Evolutionary conservation across 1,140 invertebrate genomes (phyloP), one percentile per base, ranked within the genome.

Genomic region (Drosophila cardini): DNA sequence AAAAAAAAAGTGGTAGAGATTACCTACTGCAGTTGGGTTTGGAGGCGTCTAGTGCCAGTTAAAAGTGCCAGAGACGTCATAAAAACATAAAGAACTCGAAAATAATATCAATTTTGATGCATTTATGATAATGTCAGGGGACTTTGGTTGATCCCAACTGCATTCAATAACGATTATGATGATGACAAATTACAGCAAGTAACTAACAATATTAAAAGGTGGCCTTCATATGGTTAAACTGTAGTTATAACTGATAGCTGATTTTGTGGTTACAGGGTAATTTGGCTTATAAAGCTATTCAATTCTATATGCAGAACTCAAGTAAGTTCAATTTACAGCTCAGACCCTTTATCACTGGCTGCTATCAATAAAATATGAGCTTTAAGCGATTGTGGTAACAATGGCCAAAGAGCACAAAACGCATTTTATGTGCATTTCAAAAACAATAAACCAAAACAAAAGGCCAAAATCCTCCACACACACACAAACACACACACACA

Each of bases 371-470:
- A 82, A 57, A 81, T 70, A 82, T 69, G 63, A 81, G 74, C 32
- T 61, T 46, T 36, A 78, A 81, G 57, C 53, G 74, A 48, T 82
- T 63, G 73, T 63, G 72, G 62, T 69, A 45, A 68, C 61, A 78
- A 60, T 48, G 60, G 62, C 43, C 48, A 63, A 67, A 65, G 26
- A 46, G 48, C 36, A 53, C 48, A 60, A 64, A 81, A 82, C 64
- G 74, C 79, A 81, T 81, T 81, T 81, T 78, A 81, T 81, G 79
- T 82, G 79, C 55, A 81, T 82, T 82, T 78, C 61, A 82, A 81
- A 78, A 78, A 81, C 79, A 81, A 81, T 81, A 82, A 82, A 73
- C 61, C 79, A 82, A 82, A 82, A 81, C 79, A 81, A 81, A 77
- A 74, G 79, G 45, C 63, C 70, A 81, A 77, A 74, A n/a, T n/a